Conservation (phyloP, 1,140 invertebrate species). For the Araneus ventricosus region DNA sequence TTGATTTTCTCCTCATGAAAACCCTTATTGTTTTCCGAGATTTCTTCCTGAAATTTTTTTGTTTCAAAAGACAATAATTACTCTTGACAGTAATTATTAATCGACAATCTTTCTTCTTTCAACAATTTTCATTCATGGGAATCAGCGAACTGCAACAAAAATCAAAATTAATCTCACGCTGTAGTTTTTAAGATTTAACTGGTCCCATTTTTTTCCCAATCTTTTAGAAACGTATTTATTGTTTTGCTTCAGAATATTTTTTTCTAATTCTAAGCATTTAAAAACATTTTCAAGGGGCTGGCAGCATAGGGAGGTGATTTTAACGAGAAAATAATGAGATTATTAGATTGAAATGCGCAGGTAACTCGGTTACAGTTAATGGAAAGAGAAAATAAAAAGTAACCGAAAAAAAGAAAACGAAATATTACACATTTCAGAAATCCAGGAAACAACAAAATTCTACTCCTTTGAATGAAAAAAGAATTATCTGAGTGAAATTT, state of each 20-base stretch:
- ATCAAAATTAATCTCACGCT: not conserved
- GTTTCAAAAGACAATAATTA: no score
- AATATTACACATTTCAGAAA: not conserved
- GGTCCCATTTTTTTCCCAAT: not conserved
- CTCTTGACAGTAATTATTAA: not conserved
- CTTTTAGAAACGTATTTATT: not conserved
- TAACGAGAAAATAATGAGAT: constrained; percentile 1
- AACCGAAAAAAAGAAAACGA: not conserved
- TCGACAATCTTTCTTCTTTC: not conserved
- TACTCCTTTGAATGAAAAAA: not conserved
- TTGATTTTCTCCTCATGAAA: no score
- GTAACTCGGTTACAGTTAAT: not conserved
- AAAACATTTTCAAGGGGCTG: not conserved
- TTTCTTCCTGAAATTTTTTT: no score
- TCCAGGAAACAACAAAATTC: not conserved
- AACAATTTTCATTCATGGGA: no score
- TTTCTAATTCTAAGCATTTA: not conserved
- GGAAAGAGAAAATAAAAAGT: not conserved
- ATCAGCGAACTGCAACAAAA: not conserved
- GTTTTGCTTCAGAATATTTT: not conserved
- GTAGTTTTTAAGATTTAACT: not conserved
- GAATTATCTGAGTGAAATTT: not conserved
- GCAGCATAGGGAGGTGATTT: not conserved
- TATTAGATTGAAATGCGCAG: not conserved
- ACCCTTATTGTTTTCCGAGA: no score